Evolutionary conservation across 2,797 vertebrate genomes (phyloP).

Genomic region (Gallirallus australis): DNA sequence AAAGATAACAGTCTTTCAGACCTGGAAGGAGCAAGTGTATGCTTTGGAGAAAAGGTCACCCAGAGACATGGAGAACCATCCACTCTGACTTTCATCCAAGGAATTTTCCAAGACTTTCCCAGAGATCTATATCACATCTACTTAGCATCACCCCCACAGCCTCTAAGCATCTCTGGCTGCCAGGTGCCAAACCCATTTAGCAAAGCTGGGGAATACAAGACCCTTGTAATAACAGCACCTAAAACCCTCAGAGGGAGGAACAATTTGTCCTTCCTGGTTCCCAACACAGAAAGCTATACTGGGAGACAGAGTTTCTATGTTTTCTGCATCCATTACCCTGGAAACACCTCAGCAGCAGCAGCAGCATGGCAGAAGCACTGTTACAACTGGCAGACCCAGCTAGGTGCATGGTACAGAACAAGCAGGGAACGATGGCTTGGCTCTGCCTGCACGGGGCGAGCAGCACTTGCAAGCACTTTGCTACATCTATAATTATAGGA

Average conservation of each 20-base stretch:
- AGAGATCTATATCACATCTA: not conserved
- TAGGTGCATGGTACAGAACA: fast-evolving
- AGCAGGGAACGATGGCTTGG: not conserved
- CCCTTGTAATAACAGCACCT: not conserved
- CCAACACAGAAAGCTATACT: not conserved
- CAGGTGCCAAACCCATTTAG: not conserved
- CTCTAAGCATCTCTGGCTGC: not conserved
- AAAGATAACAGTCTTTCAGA: not conserved
- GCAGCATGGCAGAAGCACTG: not conserved
- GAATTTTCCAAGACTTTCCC: not conserved
- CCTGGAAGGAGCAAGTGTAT: not conserved
- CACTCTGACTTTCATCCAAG: not conserved
- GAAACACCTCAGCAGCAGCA: not conserved
- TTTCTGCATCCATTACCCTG: not conserved
- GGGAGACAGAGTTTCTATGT: not conserved
- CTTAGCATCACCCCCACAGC: not conserved
- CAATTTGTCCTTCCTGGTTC: not conserved
- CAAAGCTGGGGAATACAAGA: not conserved
- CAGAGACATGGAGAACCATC: not conserved
- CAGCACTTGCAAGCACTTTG: not conserved
- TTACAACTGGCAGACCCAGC: not conserved
- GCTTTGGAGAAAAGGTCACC: not conserved
- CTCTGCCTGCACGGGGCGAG: not conserved
- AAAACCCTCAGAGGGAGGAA: not conserved
- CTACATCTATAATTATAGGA: not conserved